These are phyloP conservation scores for Heterotis niloticus DNA, from an alignment of 2,113 vertebrate species.

Conservation along the genomic window DNA sequence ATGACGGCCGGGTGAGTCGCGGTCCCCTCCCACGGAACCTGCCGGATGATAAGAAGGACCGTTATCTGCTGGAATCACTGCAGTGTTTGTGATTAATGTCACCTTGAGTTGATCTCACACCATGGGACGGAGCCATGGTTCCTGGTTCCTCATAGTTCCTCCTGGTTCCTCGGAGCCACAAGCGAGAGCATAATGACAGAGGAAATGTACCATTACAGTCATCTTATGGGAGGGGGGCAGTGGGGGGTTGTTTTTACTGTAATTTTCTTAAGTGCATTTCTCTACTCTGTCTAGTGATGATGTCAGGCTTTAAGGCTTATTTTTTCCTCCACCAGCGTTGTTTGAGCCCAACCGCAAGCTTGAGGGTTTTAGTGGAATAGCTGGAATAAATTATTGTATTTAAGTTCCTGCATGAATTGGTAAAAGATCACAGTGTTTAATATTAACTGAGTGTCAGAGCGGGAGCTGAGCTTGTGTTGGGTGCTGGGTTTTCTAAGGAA, in stretches of 20 bases:
- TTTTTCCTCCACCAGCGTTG: background rate
- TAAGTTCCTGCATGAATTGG: too few relatives aligned
- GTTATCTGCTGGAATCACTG: constrained; percentile 22
- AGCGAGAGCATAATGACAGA: background rate
- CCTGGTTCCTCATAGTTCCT: background rate
- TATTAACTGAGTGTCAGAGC: too few relatives aligned
- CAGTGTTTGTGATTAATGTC: constrained; percentile 28
- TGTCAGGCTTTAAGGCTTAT: background rate
- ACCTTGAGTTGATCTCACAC: background rate
- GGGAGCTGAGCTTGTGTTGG: too few relatives aligned
- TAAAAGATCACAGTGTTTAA: too few relatives aligned
- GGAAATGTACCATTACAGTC: constrained; percentile 15
- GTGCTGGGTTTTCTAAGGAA: too few relatives aligned
- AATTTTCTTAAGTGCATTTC: background rate
- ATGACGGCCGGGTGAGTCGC: background rate
- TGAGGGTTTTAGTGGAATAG: background rate
- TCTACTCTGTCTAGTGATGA: background rate
- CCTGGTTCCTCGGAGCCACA: background rate
- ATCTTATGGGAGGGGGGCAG: background rate
- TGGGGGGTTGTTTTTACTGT: background rate
- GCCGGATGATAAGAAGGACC: constrained; percentile 31
- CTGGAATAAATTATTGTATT: too few relatives aligned
- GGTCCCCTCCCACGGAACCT: background rate
- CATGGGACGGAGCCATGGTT: background rate
- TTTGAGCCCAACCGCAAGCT: background rate